phyloP scores from a whole-genome alignment of 2,113 vertebrate species.

The Pituophis catenifer region DNA sequence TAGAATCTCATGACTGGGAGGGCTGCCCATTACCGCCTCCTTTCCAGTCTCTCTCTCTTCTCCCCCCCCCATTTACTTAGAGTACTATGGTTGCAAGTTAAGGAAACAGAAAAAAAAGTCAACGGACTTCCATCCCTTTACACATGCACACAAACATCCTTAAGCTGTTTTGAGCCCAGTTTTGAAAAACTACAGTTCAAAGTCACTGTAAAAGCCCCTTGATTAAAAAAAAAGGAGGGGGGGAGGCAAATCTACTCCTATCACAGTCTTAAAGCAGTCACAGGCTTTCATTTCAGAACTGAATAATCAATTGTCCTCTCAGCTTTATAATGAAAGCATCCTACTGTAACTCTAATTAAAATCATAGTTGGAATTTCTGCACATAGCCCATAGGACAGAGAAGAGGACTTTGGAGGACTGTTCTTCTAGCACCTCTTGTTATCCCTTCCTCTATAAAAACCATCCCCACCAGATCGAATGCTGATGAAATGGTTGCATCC shows the following conservation, averaged over 20 bases:
- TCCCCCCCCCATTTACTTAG: neutral
- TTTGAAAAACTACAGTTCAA: conserved; percentile 17
- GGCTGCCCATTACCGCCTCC: conserved; percentile 51
- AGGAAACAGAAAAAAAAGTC: neutral
- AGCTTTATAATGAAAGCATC: neutral
- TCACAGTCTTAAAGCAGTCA: conserved; percentile 11
- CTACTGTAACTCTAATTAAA: neutral
- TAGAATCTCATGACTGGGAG: conserved; percentile 83
- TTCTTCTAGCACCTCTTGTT: conserved; percentile 3
- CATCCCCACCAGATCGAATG: neutral
- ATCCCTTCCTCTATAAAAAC: neutral
- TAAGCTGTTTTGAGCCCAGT: conserved; percentile 42
- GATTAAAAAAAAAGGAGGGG: conserved; percentile 26
- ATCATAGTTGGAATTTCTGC: neutral
- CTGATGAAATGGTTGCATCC: neutral
- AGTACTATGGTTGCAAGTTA: neutral
- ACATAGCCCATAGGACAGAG: neutral
- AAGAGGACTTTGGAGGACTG: neutral
- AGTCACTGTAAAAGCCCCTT: conserved; percentile 47
- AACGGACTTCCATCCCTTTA: neutral
- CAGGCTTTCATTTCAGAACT: conserved; percentile 52
- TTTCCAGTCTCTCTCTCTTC: neutral
- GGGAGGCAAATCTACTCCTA: conserved; percentile 31
- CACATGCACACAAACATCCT: neutral
- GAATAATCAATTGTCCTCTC: neutral